A percentile compares a stretch with the other conserved stretches of the same genome.
Conservation (phyloP, 2,888 invertebrate genomes). For the Drosophila mimetica region DNA sequence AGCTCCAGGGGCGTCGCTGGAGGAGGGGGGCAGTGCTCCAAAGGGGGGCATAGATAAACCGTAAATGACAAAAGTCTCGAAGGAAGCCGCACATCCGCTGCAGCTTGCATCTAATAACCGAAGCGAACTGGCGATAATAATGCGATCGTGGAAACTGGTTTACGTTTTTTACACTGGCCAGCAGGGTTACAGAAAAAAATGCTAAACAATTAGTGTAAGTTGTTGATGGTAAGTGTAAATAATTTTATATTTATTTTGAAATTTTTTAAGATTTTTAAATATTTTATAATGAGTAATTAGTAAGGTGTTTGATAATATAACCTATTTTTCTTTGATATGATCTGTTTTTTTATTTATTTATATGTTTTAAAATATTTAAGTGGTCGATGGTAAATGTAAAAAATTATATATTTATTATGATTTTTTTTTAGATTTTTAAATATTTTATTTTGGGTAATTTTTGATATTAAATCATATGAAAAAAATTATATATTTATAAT, state of each 20-base stretch:
- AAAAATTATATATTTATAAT: too few species aligned
- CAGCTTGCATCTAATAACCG: conserved; percentile 76
- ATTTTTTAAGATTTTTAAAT: neutral
- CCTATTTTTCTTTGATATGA: too few species aligned
- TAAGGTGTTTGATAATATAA: too few species aligned
- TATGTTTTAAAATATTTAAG: too few species aligned
- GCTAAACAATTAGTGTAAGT: conserved; percentile 54
- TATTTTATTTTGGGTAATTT: too few species aligned
- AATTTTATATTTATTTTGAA: neutral
- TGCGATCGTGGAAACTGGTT: conserved; percentile 65
- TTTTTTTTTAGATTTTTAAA: too few species aligned
- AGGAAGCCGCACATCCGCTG: conserved; percentile 77
- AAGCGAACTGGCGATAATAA: conserved; percentile 66
- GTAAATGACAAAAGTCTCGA: conserved; percentile 73
- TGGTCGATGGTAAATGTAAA: too few species aligned
- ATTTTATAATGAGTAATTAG: too few species aligned
- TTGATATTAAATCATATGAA: too few species aligned
- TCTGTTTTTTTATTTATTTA: too few species aligned
- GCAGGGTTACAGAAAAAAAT: conserved; percentile 10
- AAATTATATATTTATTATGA: too few species aligned
- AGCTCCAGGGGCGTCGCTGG: conserved; percentile 15
- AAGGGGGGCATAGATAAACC: conserved; percentile 46
- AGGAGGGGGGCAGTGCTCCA: neutral
- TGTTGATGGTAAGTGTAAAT: neutral
- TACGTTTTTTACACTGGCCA: conserved; percentile 34